These are phyloP conservation scores for Caenorhabditis parvicauda DNA, from an alignment of 2,888 invertebrate genomes.

Conservation along the genomic window DNA sequence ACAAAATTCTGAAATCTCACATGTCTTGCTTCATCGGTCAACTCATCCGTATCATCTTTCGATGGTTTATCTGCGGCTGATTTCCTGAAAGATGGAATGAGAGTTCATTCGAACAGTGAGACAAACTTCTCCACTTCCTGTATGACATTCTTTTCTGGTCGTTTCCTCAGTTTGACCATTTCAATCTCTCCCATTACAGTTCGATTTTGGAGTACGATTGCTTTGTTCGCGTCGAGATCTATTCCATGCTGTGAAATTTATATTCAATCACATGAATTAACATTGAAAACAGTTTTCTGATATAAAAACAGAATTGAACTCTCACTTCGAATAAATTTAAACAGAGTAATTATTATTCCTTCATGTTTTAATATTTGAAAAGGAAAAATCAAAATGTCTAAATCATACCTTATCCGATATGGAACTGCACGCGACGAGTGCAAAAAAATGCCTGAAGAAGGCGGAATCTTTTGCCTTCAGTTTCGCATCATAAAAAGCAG, in stretches of 20 bases:
- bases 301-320: not conserved
- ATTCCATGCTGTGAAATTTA: conserved; percentile 31
- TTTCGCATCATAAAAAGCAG: conserved; percentile 44
- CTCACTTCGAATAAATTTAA: too few relatives aligned
- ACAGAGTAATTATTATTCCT: too few relatives aligned
- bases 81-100: not conserved
- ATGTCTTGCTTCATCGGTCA: conserved; percentile 4
- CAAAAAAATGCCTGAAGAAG: conserved; percentile 47
- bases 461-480: conserved; percentile 21
- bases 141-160: conserved; percentile 23
- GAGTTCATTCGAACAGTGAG: not conserved
- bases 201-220: conserved; percentile 43
- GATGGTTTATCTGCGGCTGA: not conserved
- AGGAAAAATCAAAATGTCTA: not conserved
- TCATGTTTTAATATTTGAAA: not conserved
- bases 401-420: conserved; percentile 29
- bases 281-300: not conserved
- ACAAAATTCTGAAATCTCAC: too few relatives aligned
- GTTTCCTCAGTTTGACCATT: conserved; percentile 31
- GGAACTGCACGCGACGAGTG: conserved; percentile 35
- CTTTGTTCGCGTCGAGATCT: conserved; percentile 35
- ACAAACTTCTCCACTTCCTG: conserved; percentile 9
- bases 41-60: not conserved
- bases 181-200: conserved; percentile 42
- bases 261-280: not conserved